phyloP scores from a whole-genome alignment of 2,113 vertebrate genomes.

The Pomatorhinus ruficollis region DNA sequence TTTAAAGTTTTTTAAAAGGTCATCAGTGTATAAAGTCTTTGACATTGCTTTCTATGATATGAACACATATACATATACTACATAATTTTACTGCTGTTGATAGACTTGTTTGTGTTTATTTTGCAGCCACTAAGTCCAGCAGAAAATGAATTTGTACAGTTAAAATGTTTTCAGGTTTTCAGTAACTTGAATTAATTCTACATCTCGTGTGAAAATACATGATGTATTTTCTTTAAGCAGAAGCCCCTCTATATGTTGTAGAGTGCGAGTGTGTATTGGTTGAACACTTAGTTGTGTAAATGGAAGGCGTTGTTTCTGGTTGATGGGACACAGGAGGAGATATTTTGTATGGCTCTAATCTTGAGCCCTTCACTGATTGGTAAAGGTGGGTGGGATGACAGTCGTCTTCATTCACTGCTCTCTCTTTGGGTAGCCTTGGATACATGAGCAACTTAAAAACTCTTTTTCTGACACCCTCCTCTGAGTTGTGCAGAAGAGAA shows the following conservation, averaged over 20 bases:
- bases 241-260: background rate
- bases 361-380: background rate
- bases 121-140: background rate
- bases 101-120: background rate
- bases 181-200: background rate
- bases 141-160: background rate
- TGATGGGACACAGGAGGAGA: background rate
- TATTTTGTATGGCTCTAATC: background rate
- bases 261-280: background rate
- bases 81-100: background rate
- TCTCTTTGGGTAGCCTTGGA: background rate
- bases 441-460: background rate
- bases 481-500: slow-evolving; percentile 5
- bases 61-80: background rate
- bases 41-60: background rate
- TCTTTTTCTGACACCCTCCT: background rate
- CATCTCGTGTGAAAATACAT: background rate
- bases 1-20: slow-evolving; percentile 45
- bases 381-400: background rate
- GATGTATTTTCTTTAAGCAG: fast-evolving
- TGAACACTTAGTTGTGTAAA: background rate
- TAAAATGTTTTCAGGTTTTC: background rate
- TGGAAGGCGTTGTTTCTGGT: background rate
- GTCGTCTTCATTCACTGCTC: background rate
- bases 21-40: background rate